Base-by-base conservation (phyloP, 2,113 vertebrate genomes). In the Glaucomys volans region DNA sequence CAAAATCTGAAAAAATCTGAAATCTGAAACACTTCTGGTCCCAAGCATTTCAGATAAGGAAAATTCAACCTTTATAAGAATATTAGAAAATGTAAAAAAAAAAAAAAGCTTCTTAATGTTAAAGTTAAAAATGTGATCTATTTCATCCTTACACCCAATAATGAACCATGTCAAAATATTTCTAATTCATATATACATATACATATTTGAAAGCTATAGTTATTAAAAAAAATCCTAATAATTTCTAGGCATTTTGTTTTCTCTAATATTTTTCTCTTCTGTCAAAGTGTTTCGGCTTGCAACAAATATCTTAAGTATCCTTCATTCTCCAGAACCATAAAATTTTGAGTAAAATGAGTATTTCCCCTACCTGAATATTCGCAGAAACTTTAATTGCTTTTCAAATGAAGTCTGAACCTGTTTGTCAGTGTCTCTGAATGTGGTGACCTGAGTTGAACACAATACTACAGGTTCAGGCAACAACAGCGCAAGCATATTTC, bases 321-420 rank as follows among this genome's bases (percentile, higher is more conserved):
- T 77, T 71, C 69, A 83, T 64, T 69, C n/a, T 22, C 4, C 6
- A 84, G 71, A 57, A 84, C 52, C 57, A 93, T 40, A 35, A 71
- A 95, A 52, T 66, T 71, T 26, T 80, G 30, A 95, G 79, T 57
- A 83, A 95, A 95, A 93, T 1, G 32, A 79, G 86, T 82, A 52
- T 87, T 67, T 95, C 44, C 90, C 20, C 52, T 59, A 71, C n/a
- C 8, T 81, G 77, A 84, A 91, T 83, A 91, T 40, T 90, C 57
- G 72, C 28, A 76, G 44, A 74, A 84, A 26, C 35, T 83, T 89
- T 87, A 50, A 72, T 71, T 84, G 32, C 22, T 97, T 84, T 90
- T 87, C 40, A 95, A 57, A 37, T 57, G 30, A 93, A 59, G 7
- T 16, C 35, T 32, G 52, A 72, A 35, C 6, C 59, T 66, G 9